Evolutionary conservation across 2,797 vertebrate genomes (phyloP).

Genomic region (Bovichtus diacanthus): DNA sequence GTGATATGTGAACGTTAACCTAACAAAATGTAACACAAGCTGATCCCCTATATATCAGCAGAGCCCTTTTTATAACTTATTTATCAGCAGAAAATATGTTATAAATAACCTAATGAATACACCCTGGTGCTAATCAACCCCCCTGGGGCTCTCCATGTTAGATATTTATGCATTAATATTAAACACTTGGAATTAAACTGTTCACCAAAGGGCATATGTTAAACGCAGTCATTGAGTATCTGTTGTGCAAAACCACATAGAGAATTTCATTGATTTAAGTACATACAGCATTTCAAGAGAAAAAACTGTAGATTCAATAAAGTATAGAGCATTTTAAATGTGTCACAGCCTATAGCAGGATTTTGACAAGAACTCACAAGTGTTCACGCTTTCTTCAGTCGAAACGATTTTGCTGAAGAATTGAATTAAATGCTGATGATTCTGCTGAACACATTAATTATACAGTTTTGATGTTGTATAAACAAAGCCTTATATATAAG

Average conservation of each 20-base stretch:
- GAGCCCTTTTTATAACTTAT: slow-evolving; percentile 9
- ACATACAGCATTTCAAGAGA: slow-evolving; percentile 11
- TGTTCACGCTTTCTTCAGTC: slow-evolving; percentile 1
- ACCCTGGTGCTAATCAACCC: slow-evolving; percentile 13
- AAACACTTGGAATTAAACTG: slow-evolving; percentile 41
- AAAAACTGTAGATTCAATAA: slow-evolving; percentile 1
- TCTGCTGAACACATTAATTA: slow-evolving; percentile 38
- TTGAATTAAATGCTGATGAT: slow-evolving; percentile 30
- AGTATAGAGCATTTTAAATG: neutral
- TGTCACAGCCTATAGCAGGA: neutral
- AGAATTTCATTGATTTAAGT: neutral
- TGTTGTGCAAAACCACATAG: slow-evolving; percentile 20
- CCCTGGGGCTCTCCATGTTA: neutral
- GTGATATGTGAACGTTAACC: slow-evolving; percentile 50
- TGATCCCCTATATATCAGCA: neutral
- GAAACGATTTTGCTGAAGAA: slow-evolving; percentile 19
- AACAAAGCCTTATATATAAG: slow-evolving; percentile 32
- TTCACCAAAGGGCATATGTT: slow-evolving; percentile 35
- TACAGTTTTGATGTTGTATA: slow-evolving; percentile 23
- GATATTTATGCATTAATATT: slow-evolving; percentile 40
- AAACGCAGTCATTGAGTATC: slow-evolving; percentile 24
- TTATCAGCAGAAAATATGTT: slow-evolving; percentile 7
- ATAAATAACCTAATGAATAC: slow-evolving; percentile 21
- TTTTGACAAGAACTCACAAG: neutral
- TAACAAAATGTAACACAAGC: slow-evolving; percentile 40